phyloP scores from a whole-genome alignment of 2,797 vertebrate genomes.

The Adrianichthys oophorus region DNA sequence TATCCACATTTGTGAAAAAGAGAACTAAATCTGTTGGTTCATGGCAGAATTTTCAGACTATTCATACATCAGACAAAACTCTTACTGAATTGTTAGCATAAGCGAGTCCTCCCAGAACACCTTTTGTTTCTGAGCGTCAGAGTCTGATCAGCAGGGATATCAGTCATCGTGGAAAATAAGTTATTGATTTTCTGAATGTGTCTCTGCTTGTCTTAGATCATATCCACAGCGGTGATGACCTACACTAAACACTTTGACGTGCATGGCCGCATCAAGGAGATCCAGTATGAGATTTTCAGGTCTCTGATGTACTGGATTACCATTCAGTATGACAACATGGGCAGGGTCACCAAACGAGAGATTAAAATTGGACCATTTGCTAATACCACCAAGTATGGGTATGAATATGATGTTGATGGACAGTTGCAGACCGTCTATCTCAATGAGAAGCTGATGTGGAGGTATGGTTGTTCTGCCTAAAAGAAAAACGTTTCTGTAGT shows the following conservation, averaged over 20 bases:
- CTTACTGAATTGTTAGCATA: no score
- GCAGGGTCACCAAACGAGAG: constrained; percentile 94
- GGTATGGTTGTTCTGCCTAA: constrained; percentile 62
- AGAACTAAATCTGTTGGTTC: no score
- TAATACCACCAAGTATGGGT: constrained; percentile 97
- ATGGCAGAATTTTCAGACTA: no score
- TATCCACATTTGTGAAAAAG: no score
- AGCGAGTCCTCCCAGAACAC: no score
- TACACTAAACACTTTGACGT: constrained; percentile 98
- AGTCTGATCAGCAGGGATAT: background rate
- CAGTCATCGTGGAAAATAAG: background rate
- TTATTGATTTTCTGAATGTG: background rate
- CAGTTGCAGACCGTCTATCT: constrained; percentile 96
- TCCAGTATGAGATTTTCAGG: constrained; percentile 97
- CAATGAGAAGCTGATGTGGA: constrained; percentile 99
- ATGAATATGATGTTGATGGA: constrained; percentile 96
- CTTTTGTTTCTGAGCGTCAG: background rate
- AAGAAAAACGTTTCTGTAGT: background rate
- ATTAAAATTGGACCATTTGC: constrained; percentile 98
- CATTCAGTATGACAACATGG: constrained; percentile 97
- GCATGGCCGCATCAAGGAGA: constrained; percentile 96
- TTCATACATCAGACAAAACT: no score
- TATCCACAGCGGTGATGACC: constrained; percentile 98
- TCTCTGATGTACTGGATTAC: constrained; percentile 99
- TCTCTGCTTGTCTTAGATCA: constrained; percentile 80